These are phyloP conservation scores for Brachyptera risi DNA, from an alignment of 2,888 invertebrate genomes.

Conservation along the genomic window DNA sequence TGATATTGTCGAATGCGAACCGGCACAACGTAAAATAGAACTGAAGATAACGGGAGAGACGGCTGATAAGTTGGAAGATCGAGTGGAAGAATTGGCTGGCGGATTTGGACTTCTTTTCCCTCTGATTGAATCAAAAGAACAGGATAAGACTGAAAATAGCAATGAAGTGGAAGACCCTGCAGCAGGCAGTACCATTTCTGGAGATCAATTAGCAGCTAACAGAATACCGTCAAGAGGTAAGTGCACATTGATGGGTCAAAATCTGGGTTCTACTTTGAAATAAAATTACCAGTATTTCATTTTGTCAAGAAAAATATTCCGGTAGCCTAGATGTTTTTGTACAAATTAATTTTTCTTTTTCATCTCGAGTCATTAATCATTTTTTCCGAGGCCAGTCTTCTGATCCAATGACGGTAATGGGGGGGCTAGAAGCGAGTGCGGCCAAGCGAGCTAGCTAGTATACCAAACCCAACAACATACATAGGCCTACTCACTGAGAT, in stretches of 20 bases:
- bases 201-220: constrained; percentile 61
- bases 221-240: constrained; percentile 60
- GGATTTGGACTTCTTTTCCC: constrained; percentile 41
- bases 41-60: constrained; percentile 45
- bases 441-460: too few relatives aligned
- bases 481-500: too few relatives aligned
- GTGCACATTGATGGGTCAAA: constrained; percentile 2
- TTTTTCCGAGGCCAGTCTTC: too few relatives aligned
- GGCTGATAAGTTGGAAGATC: constrained; percentile 23
- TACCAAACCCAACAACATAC: too few relatives aligned
- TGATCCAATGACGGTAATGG: too few relatives aligned
- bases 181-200: constrained; percentile 47
- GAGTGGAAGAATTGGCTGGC: constrained; percentile 28
- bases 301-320: not conserved
- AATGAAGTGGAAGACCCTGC: constrained; percentile 41
- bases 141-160: constrained; percentile 36
- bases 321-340: not conserved
- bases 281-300: not conserved
- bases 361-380: too few relatives aligned
- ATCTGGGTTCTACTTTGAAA: not conserved
- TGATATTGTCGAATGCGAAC: constrained; percentile 48
- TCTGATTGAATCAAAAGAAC: constrained; percentile 32
- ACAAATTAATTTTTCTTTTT: too few relatives aligned
- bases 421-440: too few relatives aligned
- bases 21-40: constrained; percentile 50